Conservation (phyloP, 2,888 invertebrate species). For the Lathronympha strigana region DNA sequence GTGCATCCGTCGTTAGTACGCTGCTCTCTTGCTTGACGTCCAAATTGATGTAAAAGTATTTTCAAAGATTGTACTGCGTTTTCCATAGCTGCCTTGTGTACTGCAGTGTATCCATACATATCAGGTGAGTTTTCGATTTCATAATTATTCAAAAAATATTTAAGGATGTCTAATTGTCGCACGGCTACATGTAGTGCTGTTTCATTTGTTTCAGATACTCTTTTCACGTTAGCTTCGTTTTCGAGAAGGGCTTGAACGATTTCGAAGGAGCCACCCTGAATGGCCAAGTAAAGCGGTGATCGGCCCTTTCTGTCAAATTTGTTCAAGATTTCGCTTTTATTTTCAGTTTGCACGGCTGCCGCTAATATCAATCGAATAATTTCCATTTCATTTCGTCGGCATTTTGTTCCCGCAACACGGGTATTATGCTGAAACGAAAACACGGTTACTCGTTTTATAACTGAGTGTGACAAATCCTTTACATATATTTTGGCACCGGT, state of each 20-base stretch:
- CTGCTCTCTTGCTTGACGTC: neutral
- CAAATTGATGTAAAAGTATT: neutral
- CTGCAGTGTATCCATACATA: neutral
- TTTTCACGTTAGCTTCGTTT: neutral
- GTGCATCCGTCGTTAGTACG: neutral
- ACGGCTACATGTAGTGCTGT: slow-evolving; percentile 8
- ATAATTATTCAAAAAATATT: slow-evolving; percentile 3
- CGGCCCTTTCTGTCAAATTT: neutral
- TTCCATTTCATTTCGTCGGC: neutral
- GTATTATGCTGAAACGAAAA: neutral
- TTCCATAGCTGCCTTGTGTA: slow-evolving; percentile 4
- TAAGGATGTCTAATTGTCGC: neutral
- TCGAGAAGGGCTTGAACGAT: neutral
- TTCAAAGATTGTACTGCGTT: neutral
- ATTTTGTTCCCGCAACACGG: neutral
- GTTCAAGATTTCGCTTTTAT: neutral
- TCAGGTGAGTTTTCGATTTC: neutral
- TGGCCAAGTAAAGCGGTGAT: slow-evolving; percentile 5
- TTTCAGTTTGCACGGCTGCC: neutral
- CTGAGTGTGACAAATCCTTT: no score
- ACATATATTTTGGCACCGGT: no score
- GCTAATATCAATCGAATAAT: neutral
- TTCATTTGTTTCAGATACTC: neutral
- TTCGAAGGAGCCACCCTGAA: slow-evolving; percentile 3
- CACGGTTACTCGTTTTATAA: no score